A percentile compares a stretch with the other conserved stretches of the same genome.
Evolutionary conservation across 2,888 invertebrate species (phyloP).

Genomic region (Lacanobia oleracea): DNA sequence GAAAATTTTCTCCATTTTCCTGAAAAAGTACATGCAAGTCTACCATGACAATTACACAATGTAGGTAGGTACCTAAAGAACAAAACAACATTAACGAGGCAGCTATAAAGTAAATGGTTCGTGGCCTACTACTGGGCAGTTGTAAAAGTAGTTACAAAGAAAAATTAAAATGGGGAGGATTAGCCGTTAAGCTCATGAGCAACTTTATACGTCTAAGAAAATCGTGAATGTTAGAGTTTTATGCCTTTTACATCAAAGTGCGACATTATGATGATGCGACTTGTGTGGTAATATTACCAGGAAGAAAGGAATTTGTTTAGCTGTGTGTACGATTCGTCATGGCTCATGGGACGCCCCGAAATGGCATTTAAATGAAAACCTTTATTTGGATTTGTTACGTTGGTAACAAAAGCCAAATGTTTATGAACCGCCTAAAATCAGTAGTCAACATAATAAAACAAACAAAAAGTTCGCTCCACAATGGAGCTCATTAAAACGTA

Average conservation of each 20-base stretch:
- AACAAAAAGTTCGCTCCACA: conserved; percentile 47
- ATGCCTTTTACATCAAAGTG: conserved; percentile 30
- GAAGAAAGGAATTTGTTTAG: neutral
- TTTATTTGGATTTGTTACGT: conserved; percentile 1
- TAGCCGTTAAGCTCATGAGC: conserved; percentile 16
- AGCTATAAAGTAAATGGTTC: conserved; percentile 31
- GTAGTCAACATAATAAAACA: conserved; percentile 48
- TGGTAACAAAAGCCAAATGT: conserved; percentile 16
- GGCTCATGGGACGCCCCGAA: too few relatives aligned
- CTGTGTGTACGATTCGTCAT: neutral
- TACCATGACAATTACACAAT: conserved; percentile 1
- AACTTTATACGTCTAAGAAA: conserved; percentile 38
- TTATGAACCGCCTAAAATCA: conserved; percentile 37
- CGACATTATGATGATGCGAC: neutral
- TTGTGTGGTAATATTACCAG: conserved; percentile 9
- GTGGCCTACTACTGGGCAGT: conserved; percentile 20
- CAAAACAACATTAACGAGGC: conserved; percentile 19
- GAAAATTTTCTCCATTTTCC: neutral
- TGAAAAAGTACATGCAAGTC: neutral
- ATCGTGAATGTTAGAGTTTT: conserved; percentile 25
- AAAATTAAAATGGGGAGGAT: conserved; percentile 19
- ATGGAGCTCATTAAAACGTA: conserved; percentile 58
- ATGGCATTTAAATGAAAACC: conserved; percentile 17
- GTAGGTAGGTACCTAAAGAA: conserved; percentile 1
- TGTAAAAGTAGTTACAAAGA: conserved; percentile 29